Conservation (phyloP, 2,888 invertebrate genomes). For the Siphonodentalium dalli region DNA sequence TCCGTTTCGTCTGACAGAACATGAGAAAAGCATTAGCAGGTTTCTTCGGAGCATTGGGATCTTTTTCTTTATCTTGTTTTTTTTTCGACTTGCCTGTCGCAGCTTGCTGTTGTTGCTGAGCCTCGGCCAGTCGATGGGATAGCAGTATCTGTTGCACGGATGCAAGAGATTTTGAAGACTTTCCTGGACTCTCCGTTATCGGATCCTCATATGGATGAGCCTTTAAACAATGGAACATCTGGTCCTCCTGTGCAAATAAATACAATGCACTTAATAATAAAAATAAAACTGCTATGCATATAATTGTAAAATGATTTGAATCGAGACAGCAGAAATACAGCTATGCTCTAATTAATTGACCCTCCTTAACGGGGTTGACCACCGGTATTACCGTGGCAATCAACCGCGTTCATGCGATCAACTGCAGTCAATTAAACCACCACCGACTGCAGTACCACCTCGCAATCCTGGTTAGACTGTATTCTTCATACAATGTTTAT, state of each 20-base stretch:
- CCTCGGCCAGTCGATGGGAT: constrained; percentile 34
- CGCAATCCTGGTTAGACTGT: too few relatives aligned
- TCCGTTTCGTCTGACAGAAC: constrained; percentile 54
- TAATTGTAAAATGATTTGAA: too few relatives aligned
- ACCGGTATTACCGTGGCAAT: too few relatives aligned
- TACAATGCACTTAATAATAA: neutral
- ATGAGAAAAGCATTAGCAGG: constrained; percentile 57
- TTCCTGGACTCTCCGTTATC: constrained; percentile 2
- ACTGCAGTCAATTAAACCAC: too few relatives aligned
- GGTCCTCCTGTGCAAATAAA: constrained; percentile 43
- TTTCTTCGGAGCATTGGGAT: constrained; percentile 47
- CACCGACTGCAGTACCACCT: too few relatives aligned
- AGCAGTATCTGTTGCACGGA: constrained; percentile 41
- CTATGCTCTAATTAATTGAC: too few relatives aligned
- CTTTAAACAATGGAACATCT: constrained; percentile 39
- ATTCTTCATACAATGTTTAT: too few relatives aligned
- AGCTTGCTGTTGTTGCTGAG: neutral
- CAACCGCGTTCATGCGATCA: too few relatives aligned
- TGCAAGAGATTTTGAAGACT: too few relatives aligned
- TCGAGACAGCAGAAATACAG: too few relatives aligned
- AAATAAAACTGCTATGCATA: neutral
- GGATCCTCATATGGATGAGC: constrained; percentile 13
- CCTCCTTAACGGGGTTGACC: too few relatives aligned
- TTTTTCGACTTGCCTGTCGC: constrained; percentile 23
- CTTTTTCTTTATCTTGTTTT: constrained; percentile 40